Evolutionary conservation across 2,113 vertebrate species (phyloP).

Genomic region (Plestiodon gilberti): DNA sequence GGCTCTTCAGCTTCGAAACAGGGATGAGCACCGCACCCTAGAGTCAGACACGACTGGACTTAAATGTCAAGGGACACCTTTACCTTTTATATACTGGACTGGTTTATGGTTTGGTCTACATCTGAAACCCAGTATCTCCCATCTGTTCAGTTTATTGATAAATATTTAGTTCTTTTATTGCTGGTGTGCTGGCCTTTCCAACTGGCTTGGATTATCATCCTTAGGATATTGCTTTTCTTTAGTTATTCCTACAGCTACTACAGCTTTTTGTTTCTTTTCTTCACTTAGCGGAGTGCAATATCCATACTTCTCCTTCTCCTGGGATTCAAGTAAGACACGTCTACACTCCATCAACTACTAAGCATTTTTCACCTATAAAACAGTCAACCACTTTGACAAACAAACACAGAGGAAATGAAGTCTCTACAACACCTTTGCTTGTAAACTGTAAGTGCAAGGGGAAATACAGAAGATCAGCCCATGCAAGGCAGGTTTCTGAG

Average conservation of each 20-base stretch:
- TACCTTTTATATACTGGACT: too few relatives aligned
- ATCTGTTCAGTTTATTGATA: background rate
- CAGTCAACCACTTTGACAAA: constrained; percentile 98
- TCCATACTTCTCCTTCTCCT: constrained; percentile 94
- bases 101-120: background rate
- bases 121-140: background rate
- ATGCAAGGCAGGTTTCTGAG: too few relatives aligned
- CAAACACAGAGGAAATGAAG: constrained; percentile 97
- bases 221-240: background rate
- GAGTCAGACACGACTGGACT: too few relatives aligned
- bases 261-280: constrained; percentile 56
- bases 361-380: constrained; percentile 98
- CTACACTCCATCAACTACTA: constrained; percentile 96
- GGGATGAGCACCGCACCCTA: too few relatives aligned
- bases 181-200: background rate
- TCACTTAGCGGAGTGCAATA: constrained; percentile 93
- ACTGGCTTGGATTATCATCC: background rate
- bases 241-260: constrained; percentile 10
- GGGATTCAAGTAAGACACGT: constrained; percentile 97
- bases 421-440: constrained; percentile 94
- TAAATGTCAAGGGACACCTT: too few relatives aligned
- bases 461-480: too few relatives aligned
- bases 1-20: too few relatives aligned
- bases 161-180: background rate
- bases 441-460: constrained; percentile 88